Percentiles rank a stretch among this genome's conserved stretches.
These are phyloP conservation scores for Pelecanus crispus DNA, from an alignment of 2,113 vertebrate species.

Conservation along the genomic window DNA sequence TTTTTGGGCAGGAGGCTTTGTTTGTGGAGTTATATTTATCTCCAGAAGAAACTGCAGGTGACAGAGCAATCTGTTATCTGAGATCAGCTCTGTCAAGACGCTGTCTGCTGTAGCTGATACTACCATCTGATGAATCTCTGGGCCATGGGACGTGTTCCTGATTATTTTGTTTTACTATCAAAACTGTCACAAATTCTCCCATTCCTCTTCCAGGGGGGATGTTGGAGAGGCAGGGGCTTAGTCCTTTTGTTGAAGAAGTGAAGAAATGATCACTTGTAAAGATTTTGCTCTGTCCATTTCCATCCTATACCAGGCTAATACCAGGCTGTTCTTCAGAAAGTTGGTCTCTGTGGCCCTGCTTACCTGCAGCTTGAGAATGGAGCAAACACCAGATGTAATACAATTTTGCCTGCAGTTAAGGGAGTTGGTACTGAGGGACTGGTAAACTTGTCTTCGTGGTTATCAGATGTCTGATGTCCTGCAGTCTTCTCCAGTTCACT, in stretches of 20 bases:
- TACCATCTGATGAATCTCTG: neutral
- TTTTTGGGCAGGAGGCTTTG: neutral
- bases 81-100: neutral
- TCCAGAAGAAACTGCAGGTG: neutral
- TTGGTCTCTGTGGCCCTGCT: neutral
- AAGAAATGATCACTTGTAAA: neutral
- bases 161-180: neutral
- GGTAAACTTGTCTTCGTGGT: neutral
- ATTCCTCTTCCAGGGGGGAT: neutral
- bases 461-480: neutral
- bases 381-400: neutral
- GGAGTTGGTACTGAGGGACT: neutral
- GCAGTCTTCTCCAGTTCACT: neutral
- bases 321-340: neutral
- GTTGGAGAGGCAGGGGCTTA: neutral
- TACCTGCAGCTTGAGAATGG: neutral
- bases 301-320: neutral
- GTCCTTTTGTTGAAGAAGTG: neutral
- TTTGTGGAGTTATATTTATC: neutral
- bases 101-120: neutral
- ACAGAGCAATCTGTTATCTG: neutral
- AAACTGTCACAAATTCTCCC: neutral
- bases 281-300: neutral
- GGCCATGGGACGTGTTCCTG: neutral
- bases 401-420: neutral